A percentile compares a stretch with the other conserved stretches of the same genome.
phyloP scores from a whole-genome alignment of 2,797 vertebrate species.

The Tachyglossus aculeatus region DNA sequence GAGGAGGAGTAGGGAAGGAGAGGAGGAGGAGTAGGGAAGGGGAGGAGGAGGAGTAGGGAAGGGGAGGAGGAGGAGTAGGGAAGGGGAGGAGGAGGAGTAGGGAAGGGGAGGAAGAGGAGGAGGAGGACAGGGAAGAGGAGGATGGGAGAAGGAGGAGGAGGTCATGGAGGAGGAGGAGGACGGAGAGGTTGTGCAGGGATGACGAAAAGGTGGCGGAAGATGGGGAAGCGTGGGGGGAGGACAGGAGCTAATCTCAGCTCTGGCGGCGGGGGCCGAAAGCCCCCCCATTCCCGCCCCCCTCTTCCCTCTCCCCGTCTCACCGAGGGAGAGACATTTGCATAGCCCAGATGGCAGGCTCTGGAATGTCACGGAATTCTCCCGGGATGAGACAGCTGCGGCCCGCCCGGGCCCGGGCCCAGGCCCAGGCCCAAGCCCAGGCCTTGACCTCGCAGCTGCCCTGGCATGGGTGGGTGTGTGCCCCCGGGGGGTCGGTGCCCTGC shows the following conservation, averaged over 20 bases:
- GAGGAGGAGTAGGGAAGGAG: too few relatives aligned
- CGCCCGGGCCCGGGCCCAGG: constrained; percentile 35
- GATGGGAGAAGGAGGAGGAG: too few relatives aligned
- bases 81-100: too few relatives aligned
- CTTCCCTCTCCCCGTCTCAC: not conserved
- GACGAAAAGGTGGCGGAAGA: not conserved
- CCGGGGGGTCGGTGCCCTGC: too few relatives aligned
- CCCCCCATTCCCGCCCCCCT: not conserved
- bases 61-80: not conserved
- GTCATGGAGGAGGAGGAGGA: not conserved
- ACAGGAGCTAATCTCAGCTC: constrained; percentile 13
- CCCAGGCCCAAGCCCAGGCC: constrained; percentile 33
- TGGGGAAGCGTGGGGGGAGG: too few relatives aligned
- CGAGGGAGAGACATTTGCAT: constrained; percentile 61
- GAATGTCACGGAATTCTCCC: constrained; percentile 69
- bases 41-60: not conserved
- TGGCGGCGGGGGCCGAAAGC: not conserved
- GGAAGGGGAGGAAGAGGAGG: too few relatives aligned
- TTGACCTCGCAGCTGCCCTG: constrained; percentile 7
- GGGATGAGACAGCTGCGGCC: constrained; percentile 61
- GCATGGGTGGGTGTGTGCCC: too few relatives aligned
- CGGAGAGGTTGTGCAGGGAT: not conserved
- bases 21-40: too few relatives aligned
- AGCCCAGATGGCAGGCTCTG: constrained; percentile 71
- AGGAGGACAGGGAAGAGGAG: too few relatives aligned